phyloP scores from a whole-genome alignment of 92 coral and sea anemone genomes.

The Actinernus sp. region DNA sequence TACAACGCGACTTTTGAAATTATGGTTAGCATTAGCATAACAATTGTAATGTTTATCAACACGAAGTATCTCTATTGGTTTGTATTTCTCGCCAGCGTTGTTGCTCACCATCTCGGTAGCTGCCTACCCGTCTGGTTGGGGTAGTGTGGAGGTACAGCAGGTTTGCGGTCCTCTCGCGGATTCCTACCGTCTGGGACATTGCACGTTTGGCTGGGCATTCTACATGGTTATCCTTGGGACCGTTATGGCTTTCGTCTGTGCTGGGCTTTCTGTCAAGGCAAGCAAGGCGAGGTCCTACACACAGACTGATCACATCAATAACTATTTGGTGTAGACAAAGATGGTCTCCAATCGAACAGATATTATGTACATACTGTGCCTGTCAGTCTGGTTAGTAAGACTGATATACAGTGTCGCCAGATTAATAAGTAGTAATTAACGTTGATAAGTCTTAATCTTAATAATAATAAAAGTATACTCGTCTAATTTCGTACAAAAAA shows the following conservation, averaged over 20 bases:
- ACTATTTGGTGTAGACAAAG: not conserved
- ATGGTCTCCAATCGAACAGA: too few species aligned
- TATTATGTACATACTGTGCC: too few species aligned
- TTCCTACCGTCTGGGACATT: constrained; percentile 76
- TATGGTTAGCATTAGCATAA: too few species aligned
- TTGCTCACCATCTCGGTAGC: constrained; percentile 82
- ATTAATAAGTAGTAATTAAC: too few species aligned
- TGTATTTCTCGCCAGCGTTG: constrained; percentile 75
- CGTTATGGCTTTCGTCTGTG: constrained; percentile 63
- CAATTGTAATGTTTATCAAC: too few species aligned
- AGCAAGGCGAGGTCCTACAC: constrained; percentile 19
- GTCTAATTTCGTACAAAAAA: too few species aligned
- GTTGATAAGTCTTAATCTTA: too few species aligned
- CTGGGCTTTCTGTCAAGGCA: constrained; percentile 69
- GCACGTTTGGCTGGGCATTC: constrained; percentile 83
- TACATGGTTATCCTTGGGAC: constrained; percentile 68
- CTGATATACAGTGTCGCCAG: too few species aligned
- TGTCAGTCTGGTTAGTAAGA: too few species aligned
- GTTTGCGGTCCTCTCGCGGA: constrained; percentile 78
- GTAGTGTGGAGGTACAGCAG: constrained; percentile 82
- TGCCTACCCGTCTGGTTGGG: constrained; percentile 95
- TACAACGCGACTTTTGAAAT: too few species aligned
- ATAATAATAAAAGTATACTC: too few species aligned
- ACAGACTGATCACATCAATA: constrained; percentile 1
- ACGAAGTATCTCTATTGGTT: too few species aligned